Evolutionary conservation across 2,113 vertebrate species (phyloP).

Genomic region (Cettia cetti): DNA sequence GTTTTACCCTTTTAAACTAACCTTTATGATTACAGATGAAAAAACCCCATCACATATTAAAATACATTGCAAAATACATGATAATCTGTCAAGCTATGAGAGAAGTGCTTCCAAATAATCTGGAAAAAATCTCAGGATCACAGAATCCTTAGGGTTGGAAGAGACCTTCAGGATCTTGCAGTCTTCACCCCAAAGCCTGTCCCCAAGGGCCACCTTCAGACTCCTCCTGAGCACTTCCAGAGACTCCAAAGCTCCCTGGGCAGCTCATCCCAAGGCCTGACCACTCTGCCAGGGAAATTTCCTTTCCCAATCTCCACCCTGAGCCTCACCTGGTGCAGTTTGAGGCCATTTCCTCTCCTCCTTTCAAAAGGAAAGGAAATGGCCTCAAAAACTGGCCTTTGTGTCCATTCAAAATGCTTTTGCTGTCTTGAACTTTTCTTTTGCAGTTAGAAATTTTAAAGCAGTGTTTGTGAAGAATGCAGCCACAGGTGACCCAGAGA

Average conservation of each 20-base stretch:
- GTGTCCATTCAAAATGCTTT: not conserved
- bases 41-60: not conserved
- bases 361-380: not conserved
- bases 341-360: not conserved
- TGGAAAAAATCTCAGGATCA: not conserved
- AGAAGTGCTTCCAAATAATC: not conserved
- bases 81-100: not conserved
- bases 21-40: not conserved
- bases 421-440: not conserved
- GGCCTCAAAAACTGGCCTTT: too few species aligned
- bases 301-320: accelerated
- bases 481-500: not conserved
- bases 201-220: not conserved
- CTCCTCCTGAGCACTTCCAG: not conserved
- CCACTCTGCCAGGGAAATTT: too few species aligned
- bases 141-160: not conserved
- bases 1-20: not conserved
- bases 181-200: not conserved
- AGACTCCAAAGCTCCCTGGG: not conserved
- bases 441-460: not conserved
- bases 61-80: not conserved
- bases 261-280: too few species aligned
- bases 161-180: not conserved
- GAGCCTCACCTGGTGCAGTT: not conserved
- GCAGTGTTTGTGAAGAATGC: not conserved